These are phyloP conservation scores for Anorthoa munda DNA, from an alignment of 2,888 invertebrate species.

Conservation along the genomic window DNA sequence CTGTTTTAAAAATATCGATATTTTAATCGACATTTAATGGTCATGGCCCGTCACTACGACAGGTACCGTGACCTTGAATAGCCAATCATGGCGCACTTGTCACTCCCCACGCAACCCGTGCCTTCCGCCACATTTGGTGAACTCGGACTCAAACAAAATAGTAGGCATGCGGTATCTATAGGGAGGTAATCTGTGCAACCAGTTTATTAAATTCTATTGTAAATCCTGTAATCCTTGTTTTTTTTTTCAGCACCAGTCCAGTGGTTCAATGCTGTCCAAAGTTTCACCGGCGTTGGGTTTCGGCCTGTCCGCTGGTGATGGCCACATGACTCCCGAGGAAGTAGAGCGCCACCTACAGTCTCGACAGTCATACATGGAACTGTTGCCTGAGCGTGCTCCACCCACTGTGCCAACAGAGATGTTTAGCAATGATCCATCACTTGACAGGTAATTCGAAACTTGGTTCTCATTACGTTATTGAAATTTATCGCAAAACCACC, in stretches of 20 bases:
- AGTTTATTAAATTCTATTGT: neutral
- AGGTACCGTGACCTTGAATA: too few species aligned
- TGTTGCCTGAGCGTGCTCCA: conserved; percentile 96
- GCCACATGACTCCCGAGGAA: conserved; percentile 97
- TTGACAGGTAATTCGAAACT: conserved; percentile 93
- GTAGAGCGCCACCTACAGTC: conserved; percentile 97
- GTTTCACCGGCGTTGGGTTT: conserved; percentile 89
- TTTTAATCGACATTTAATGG: too few species aligned
- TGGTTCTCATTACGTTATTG: too few species aligned
- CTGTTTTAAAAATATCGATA: too few species aligned
- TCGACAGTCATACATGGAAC: conserved; percentile 94
- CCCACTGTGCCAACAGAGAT: conserved; percentile 98
- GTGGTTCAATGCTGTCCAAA: conserved; percentile 87
- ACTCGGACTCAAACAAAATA: too few species aligned
- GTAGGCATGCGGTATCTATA: too few species aligned
- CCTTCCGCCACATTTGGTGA: too few species aligned
- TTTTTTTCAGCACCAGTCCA: conserved; percentile 88
- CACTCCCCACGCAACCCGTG: too few species aligned
- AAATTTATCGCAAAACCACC: too few species aligned
- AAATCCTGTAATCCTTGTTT: conserved; percentile 21
- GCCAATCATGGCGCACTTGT: too few species aligned
- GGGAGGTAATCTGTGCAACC: too few species aligned
- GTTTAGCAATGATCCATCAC: conserved; percentile 98
- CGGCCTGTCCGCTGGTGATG: conserved; percentile 90
- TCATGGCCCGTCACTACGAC: too few species aligned